Percentiles rank a stretch among this genome's conserved stretches.
phyloP scores from a whole-genome alignment of 1,140 invertebrate species.

The Drosophila nebulosa region DNA sequence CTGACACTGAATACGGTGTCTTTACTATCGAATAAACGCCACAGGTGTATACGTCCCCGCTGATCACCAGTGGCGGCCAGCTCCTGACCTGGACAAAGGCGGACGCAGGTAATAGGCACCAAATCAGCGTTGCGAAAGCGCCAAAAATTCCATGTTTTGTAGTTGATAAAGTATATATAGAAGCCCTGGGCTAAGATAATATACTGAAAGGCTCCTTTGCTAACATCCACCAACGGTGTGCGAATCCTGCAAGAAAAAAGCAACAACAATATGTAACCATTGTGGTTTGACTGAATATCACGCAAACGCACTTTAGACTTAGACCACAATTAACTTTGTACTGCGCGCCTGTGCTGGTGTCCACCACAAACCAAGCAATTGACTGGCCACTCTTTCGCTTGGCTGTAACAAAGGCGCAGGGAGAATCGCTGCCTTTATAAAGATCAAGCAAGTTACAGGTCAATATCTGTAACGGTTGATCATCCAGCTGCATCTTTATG shows the following conservation, averaged over 20 bases:
- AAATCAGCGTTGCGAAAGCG: constrained; percentile 73
- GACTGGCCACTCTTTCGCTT: constrained; percentile 17
- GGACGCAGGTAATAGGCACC: constrained; percentile 85
- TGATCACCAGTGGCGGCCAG: constrained; percentile 87
- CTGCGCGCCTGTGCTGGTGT: constrained; percentile 40
- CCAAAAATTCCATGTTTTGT: constrained; percentile 54
- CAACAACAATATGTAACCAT: not conserved
- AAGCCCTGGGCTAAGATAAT: constrained; percentile 70
- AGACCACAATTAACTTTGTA: constrained; percentile 34
- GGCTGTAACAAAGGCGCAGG: constrained; percentile 57
- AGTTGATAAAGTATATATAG: constrained; percentile 74
- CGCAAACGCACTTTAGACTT: constrained; percentile 42
- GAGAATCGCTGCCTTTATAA: constrained; percentile 50
- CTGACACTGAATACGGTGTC: constrained; percentile 49
- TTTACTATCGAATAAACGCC: constrained; percentile 82
- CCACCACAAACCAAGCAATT: constrained; percentile 47
- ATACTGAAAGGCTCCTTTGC: constrained; percentile 61
- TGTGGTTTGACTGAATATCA: too few relatives aligned
- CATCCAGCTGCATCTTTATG: constrained; percentile 35
- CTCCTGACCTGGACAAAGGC: constrained; percentile 86
- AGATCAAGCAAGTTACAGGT: constrained; percentile 64
- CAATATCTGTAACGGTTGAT: constrained; percentile 3
- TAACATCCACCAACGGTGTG: constrained; percentile 51
- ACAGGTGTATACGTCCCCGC: constrained; percentile 86
- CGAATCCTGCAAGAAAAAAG: constrained; percentile 20